A percentile compares a stretch with the other conserved stretches of the same genome.
These are phyloP conservation scores for Ochotona princeps DNA, from an alignment of 2,113 vertebrate genomes.

Conservation along the genomic window DNA sequence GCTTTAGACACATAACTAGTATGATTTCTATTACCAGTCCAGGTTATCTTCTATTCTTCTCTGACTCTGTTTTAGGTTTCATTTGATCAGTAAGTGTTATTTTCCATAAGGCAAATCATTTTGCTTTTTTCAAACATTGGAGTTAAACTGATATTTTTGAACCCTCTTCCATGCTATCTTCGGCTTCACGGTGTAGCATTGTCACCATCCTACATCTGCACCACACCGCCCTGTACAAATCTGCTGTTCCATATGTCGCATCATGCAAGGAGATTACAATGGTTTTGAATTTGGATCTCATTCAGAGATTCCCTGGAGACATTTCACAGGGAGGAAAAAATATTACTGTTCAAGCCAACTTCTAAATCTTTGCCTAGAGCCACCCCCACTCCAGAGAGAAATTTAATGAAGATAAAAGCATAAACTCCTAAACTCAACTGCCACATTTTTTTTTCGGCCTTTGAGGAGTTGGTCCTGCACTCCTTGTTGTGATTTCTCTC, in stretches of 20 bases:
- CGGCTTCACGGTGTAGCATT: conserved; percentile 56
- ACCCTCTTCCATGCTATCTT: conserved; percentile 53
- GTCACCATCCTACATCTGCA: conserved; percentile 77
- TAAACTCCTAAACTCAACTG: conserved; percentile 9
- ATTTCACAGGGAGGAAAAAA: conserved; percentile 45
- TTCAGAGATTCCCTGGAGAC: conserved; percentile 73
- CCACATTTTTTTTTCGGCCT: conserved; percentile 7
- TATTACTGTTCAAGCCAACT: conserved; percentile 62
- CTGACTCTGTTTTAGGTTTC: conserved; percentile 5
- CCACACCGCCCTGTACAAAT: conserved; percentile 62
- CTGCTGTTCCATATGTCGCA: conserved; percentile 59
- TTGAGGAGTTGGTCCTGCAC: conserved; percentile 56
- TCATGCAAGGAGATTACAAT: conserved; percentile 70
- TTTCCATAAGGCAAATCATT: conserved; percentile 22
- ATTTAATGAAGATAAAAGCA: conserved; percentile 66
- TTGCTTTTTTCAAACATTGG: conserved; percentile 1
- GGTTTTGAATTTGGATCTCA: conserved; percentile 72
- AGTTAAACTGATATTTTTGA: conserved; percentile 52
- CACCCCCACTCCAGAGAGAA: conserved; percentile 68
- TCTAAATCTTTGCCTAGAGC: conserved; percentile 78
- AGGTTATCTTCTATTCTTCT: background rate
- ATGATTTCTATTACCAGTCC: conserved; percentile 1
- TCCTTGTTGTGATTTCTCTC: conserved; percentile 64
- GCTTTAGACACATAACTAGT: background rate
- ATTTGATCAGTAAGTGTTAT: conserved; percentile 38